Evolutionary conservation across 2,888 invertebrate species (phyloP), one percentile per base, ranked within the genome.

Genomic region (Mesorhabditis belari): DNA sequence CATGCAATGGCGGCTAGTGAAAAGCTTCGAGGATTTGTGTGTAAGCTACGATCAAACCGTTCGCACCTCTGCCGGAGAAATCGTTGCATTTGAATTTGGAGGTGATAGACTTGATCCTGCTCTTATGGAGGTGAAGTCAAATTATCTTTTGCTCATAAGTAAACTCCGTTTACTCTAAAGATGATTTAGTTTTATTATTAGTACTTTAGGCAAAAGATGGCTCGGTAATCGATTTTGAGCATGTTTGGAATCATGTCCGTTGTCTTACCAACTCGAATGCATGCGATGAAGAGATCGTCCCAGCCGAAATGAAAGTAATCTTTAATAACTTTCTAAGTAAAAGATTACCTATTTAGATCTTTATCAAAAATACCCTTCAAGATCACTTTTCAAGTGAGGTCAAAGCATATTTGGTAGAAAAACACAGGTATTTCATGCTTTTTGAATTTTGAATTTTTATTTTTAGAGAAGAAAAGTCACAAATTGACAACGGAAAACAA

Each of bases 41-140:
- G 87, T 92, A 1, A 73, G 71, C 55, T 98, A 98, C 84, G 98
- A 98, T 83, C 88, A 89, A 83, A 92, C 96, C 0, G 81, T 81
- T 19, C 72, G 80, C 5, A 77, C 79, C 4, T 79, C 77, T 44
- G 67, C 67, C 27, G 78, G 77, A n/a, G 79, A 79, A 35, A 89
- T 98, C 72, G 88, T 98, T 23, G 92, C 98, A 85, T 88, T 94
- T 82, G 85, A 87, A 5, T 98, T 94, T 83, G 98, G 98, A 52
- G 91, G 90, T 64, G 98, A 98, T 84, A 90, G 92, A 0, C 86
- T 98, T 29, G 96, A 98, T 86, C 93, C 93, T 26, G 88, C 89
- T 59, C 89, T 87, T 79, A 92, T 94, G 91, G 94, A 94, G 86
- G 91, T 35, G 35, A 35, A 81, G 91, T 91, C 81, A 87, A 89